Evolutionary conservation across 2,888 invertebrate species (phyloP).

Genomic region (Idaea dimidiata): DNA sequence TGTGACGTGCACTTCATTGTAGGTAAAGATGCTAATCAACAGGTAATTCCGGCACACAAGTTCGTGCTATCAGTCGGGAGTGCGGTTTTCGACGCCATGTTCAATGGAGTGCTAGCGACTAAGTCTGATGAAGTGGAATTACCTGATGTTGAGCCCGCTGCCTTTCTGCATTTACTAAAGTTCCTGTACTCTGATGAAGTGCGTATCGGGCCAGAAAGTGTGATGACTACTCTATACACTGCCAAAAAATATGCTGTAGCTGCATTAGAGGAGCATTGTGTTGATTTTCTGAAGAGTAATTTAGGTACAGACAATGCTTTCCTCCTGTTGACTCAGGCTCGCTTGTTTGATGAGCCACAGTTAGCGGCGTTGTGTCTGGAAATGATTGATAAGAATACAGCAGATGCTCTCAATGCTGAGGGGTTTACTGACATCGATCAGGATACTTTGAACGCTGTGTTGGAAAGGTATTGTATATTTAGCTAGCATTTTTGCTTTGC

Average conservation of each 20-base stretch:
- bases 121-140: conserved; percentile 87
- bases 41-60: conserved; percentile 89
- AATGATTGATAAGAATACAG: conserved; percentile 91
- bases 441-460: conserved; percentile 87
- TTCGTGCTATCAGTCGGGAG: conserved; percentile 91
- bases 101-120: conserved; percentile 87
- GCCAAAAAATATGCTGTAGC: conserved; percentile 94
- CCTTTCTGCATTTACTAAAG: conserved; percentile 87
- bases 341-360: conserved; percentile 91
- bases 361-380: conserved; percentile 90
- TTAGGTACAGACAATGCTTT: conserved; percentile 92
- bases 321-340: conserved; percentile 87
- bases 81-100: conserved; percentile 93
- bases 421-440: conserved; percentile 91
- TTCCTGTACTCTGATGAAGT: conserved; percentile 91
- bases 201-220: conserved; percentile 90
- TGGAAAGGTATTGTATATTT: conserved; percentile 74
- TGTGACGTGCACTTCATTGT: conserved; percentile 90
- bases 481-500: background rate
- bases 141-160: conserved; percentile 91
- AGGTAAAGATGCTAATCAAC: conserved; percentile 84
- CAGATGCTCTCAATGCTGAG: conserved; percentile 89
- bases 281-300: conserved; percentile 87
- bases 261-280: conserved; percentile 90
- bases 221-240: conserved; percentile 92